Base-by-base conservation (phyloP, 2,888 invertebrate species). In the Glyphotaelius pellucidus region DNA sequence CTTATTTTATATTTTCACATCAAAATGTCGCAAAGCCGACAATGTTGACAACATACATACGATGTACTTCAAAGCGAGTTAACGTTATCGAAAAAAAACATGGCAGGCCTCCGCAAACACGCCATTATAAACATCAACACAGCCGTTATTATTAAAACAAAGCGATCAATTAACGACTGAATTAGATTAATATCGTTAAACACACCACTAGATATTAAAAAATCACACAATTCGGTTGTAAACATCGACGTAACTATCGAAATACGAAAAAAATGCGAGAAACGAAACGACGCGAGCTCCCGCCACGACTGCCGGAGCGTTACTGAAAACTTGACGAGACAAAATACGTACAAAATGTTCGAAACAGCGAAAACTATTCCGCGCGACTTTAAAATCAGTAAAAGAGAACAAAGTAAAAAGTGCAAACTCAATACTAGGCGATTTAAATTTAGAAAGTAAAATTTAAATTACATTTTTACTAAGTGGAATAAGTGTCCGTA, bases 301-400 rank as follows among this genome's bases (percentile, higher is more conserved):
- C 90, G 81, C 83, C 52, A 11, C 81, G 83, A 52, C 83, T 25
- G 83, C 83, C 90, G 52, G 90, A 83, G 91, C 91, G 86, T 42
- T 91, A 89, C 90, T 89, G 89, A 89, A 91, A 91, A 91, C 91
- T 91, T 91, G 89, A 89, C 91, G 89, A 47, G 84, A 91, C 91
- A 89, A 89, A 91, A 90, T 80, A 91, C n/a, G n/a, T n/a, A n/a
- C 91, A 89, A 89, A 91, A 90, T 38, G 90, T 52, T 80, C 32
- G 12, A 80, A 90, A 83, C 32, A 83, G 80, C 38, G 19, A n/a
- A 67, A 89, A 89, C 89, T 80, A 80, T 80, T 30, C 80, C 80
- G 89, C 88, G 67, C 38, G 67, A 88, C 88, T 88, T 30, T 19
- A 67, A 31, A 67, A 19, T 88, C 11, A 80, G 80, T 80, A 80